Evolutionary conservation across 2,888 invertebrate species (phyloP).

Genomic region (Drosophila tanythrix): DNA sequence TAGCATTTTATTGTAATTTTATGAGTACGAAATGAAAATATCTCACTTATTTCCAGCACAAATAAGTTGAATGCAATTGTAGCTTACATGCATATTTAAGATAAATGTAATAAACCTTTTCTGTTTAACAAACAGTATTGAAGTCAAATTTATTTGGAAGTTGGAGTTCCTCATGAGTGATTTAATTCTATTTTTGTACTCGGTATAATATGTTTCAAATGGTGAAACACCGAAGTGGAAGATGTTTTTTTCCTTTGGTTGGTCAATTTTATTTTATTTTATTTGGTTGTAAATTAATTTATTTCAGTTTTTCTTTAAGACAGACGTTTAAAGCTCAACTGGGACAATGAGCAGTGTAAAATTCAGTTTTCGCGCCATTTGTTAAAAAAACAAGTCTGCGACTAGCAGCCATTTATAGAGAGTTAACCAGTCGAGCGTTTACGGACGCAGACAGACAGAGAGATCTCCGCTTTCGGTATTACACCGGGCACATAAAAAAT

Average conservation of each 20-base stretch:
- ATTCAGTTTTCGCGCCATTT: conserved; percentile 14
- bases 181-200: neutral
- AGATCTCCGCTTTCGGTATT: conserved; percentile 23
- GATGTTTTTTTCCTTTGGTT: neutral
- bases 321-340: conserved; percentile 10
- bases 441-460: conserved; percentile 13
- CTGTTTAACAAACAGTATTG: neutral
- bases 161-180: neutral
- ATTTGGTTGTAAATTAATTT: neutral
- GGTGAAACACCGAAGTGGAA: neutral
- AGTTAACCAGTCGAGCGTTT: conserved; percentile 36
- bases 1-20: conserved; percentile 14
- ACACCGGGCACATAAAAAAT: conserved; percentile 53
- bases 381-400: conserved; percentile 20
- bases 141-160: neutral
- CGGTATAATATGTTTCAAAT: neutral
- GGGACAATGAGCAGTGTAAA: conserved; percentile 1
- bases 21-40: conserved; percentile 9
- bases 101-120: neutral
- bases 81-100: neutral
- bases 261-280: neutral
- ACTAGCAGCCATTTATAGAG: conserved; percentile 36
- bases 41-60: neutral
- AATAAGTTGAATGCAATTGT: neutral
- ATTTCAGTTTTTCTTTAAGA: neutral